Evolutionary conservation across 2,797 vertebrate species (phyloP), one percentile per base, ranked within the genome.

Genomic region (Sebastiscus tertius): DNA sequence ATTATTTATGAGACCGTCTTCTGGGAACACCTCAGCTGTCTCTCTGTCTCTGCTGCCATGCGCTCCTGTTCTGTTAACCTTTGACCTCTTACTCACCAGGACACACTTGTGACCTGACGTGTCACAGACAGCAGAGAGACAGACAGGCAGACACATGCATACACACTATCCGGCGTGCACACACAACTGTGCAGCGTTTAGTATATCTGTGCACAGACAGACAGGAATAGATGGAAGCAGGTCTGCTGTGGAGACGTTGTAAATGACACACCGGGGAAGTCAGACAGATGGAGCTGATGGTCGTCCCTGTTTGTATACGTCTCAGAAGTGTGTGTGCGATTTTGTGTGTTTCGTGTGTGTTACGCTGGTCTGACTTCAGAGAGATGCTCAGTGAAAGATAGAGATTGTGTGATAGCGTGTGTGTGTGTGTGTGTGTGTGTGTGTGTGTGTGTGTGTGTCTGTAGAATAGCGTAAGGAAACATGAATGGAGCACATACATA

Each of bases 51-150:
- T 36, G 55, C 75, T 64, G 55, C 72, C 55, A 27, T 20, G 29
- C 16, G n/a, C 64, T 55, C 66, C 52, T 66, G 31, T 16, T 34
- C 54, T 39, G n/a, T 75, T 75, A 67, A 69, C 72, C 76, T 72
- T 27, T 83, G 74, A 85, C 73, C 70, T 81, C 62, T 42, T n/a
- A 10, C 62, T 78, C 67, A 63, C 59, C 31, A 16, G 27, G 62
- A 78, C 62, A 61, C 59, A 66, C 49, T 64, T 72, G 42, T 46
- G 42, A 46, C 42, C 42, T 18, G 69, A 87, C 42, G 22, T 66
- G 56, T 62, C 64, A 26, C 8, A 62, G 26, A 67, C 31, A 34
- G 55, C 69, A 79, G 36, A 36, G 14, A 76, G 55, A 26, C 52
- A 75, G 13, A 8, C 49, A n/a, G 31, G 36, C 26, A 11, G 11